A percentile compares a stretch with the other conserved stretches of the same genome.
These are phyloP conservation scores for Cinara cedri DNA, from an alignment of 2,888 invertebrate species.

Conservation along the genomic window DNA sequence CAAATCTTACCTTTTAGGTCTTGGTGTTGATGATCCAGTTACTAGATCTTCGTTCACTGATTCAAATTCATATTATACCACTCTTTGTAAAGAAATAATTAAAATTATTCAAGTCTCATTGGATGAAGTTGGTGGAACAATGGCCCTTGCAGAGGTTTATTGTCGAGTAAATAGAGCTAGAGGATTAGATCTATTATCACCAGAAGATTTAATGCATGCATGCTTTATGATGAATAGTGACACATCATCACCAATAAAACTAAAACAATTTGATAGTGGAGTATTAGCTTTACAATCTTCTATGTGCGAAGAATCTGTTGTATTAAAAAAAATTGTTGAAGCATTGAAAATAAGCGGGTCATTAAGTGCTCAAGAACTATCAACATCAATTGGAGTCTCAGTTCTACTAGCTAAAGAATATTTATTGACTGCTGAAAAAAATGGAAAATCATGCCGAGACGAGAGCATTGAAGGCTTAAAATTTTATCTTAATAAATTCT, in stretches of 20 bases:
- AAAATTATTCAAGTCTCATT: conserved; percentile 81
- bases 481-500: conserved; percentile 91
- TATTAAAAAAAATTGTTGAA: conserved; percentile 70
- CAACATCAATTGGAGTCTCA: conserved; percentile 82
- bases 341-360: conserved; percentile 66
- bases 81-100: conserved; percentile 82
- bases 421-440: conserved; percentile 82
- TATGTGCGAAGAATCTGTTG: conserved; percentile 74
- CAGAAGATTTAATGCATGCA: conserved; percentile 93
- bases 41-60: conserved; percentile 79
- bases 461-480: conserved; percentile 93
- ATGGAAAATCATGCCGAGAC: conserved; percentile 88
- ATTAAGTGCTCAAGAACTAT: conserved; percentile 85
- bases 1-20: conserved; percentile 92
- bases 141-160: conserved; percentile 95
- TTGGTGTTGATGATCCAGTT: conserved; percentile 98
- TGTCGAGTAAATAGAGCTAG: conserved; percentile 96
- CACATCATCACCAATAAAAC: conserved; percentile 74
- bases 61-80: conserved; percentile 60
- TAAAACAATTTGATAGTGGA: conserved; percentile 90
- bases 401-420: conserved; percentile 89
- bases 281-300: conserved; percentile 89
- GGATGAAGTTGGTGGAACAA: conserved; percentile 91
- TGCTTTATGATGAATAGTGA: conserved; percentile 72
- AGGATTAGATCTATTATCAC: conserved; percentile 93